Evolutionary conservation across 2,888 invertebrate genomes (phyloP).

Genomic region (Matsumyia berberina): DNA sequence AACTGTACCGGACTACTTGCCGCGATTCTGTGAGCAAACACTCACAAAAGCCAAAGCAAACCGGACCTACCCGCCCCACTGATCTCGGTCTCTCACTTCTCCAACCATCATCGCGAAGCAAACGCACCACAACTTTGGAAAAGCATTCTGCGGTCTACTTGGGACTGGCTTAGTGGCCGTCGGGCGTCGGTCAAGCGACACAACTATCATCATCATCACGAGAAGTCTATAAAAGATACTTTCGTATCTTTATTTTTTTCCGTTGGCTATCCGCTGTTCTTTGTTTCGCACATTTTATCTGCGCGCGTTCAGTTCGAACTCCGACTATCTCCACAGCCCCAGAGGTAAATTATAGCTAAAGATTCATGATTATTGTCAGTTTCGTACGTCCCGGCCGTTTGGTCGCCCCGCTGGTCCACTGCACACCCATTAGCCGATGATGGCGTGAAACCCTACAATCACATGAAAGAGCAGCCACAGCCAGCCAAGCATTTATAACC

Average conservation of each 20-base stretch:
- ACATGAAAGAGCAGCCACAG: constrained; percentile 54
- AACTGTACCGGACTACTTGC: constrained; percentile 66
- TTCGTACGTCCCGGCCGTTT: constrained; percentile 15
- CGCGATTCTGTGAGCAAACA: constrained; percentile 25
- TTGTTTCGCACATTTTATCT: constrained; percentile 33
- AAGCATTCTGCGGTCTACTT: constrained; percentile 58
- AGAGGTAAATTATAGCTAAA: constrained; percentile 39
- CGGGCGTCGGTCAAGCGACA: constrained; percentile 64
- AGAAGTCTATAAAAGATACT: constrained; percentile 54
- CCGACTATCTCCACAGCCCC: not conserved
- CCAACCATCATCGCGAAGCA: constrained; percentile 9
- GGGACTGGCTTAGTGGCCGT: constrained; percentile 34
- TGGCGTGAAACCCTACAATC: constrained; percentile 74
- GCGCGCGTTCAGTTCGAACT: constrained; percentile 11
- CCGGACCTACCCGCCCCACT: constrained; percentile 65
- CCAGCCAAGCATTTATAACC: constrained; percentile 66
- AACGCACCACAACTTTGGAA: not conserved
- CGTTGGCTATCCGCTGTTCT: not conserved
- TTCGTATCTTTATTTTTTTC: constrained; percentile 53
- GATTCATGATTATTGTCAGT: constrained; percentile 70
- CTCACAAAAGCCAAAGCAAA: constrained; percentile 23
- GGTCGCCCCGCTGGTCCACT: constrained; percentile 9
- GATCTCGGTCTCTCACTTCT: constrained; percentile 61
- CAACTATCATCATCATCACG: constrained; percentile 47
- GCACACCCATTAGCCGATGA: constrained; percentile 54